These are phyloP conservation scores for Calyptomena viridis DNA, from an alignment of 2,113 vertebrate genomes.

Conservation along the genomic window DNA sequence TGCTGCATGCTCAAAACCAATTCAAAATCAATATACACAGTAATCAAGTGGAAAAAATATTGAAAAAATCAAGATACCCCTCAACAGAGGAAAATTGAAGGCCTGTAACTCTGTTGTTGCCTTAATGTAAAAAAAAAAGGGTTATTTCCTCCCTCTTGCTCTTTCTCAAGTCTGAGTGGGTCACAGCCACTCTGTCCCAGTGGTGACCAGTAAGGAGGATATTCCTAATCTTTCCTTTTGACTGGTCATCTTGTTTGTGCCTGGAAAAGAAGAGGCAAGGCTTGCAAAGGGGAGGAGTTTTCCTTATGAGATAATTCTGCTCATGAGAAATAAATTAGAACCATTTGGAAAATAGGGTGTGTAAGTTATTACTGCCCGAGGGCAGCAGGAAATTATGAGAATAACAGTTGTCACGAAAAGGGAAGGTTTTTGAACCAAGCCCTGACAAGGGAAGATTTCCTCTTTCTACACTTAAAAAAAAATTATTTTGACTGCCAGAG, in stretches of 20 bases:
- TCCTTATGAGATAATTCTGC: conserved; percentile 52
- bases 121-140: not conserved
- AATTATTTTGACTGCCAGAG: too few relatives aligned
- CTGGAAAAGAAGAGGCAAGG: not conserved
- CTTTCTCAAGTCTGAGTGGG: not conserved
- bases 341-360: conserved; percentile 69
- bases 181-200: not conserved
- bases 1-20: not conserved
- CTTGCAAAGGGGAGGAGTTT: conserved; percentile 26
- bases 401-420: too few relatives aligned
- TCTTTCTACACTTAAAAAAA: too few relatives aligned
- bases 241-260: not conserved
- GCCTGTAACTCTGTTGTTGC: not conserved
- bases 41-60: not conserved
- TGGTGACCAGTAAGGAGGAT: not conserved
- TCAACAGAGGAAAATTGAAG: not conserved
- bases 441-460: too few relatives aligned
- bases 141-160: not conserved
- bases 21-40: not conserved
- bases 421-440: too few relatives aligned
- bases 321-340: conserved; percentile 70
- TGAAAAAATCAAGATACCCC: not conserved
- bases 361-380: conserved; percentile 62
- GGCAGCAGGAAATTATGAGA: conserved; percentile 67
- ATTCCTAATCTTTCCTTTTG: not conserved